A percentile compares a stretch with the other conserved stretches of the same genome.
phyloP scores from a whole-genome alignment of 2,888 invertebrate species.

The Luperina testacea region DNA sequence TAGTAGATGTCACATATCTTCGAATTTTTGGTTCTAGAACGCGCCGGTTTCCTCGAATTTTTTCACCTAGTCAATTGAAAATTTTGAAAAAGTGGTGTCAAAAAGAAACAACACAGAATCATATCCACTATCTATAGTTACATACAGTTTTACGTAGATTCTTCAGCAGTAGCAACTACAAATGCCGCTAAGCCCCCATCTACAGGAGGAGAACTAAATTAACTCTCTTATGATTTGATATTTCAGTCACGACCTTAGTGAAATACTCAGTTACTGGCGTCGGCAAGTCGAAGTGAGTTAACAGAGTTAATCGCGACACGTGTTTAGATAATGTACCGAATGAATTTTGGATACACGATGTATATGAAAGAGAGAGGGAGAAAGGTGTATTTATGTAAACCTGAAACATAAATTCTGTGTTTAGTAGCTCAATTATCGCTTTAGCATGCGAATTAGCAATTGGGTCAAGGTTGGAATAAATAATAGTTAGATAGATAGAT shows the following conservation, averaged over 20 bases:
- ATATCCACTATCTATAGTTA: background rate
- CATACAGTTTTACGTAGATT: constrained; percentile 38
- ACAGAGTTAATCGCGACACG: constrained; percentile 82
- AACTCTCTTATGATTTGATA: constrained; percentile 79
- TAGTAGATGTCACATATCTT: background rate
- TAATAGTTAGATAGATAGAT: background rate
- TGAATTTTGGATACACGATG: constrained; percentile 60
- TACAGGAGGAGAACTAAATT: constrained; percentile 71
- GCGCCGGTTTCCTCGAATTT: too few relatives aligned
- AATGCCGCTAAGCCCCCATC: constrained; percentile 41
- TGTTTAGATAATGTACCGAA: constrained; percentile 75
- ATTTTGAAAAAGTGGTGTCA: background rate
- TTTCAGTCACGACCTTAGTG: constrained; percentile 81
- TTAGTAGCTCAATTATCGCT: constrained; percentile 2
- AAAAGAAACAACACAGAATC: background rate
- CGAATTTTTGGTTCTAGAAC: background rate
- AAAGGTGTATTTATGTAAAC: background rate
- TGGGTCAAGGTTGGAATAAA: constrained; percentile 14
- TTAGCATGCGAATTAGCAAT: background rate
- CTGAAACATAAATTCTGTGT: background rate
- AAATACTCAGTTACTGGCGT: constrained; percentile 74
- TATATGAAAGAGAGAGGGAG: constrained; percentile 37
- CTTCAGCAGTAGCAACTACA: constrained; percentile 49
- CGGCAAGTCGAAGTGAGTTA: constrained; percentile 75
- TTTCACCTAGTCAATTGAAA: background rate